Evolutionary conservation across 1,140 invertebrate species (phyloP), one percentile per base, ranked within the genome.

Genomic region (Drosophila nannoptera): DNA sequence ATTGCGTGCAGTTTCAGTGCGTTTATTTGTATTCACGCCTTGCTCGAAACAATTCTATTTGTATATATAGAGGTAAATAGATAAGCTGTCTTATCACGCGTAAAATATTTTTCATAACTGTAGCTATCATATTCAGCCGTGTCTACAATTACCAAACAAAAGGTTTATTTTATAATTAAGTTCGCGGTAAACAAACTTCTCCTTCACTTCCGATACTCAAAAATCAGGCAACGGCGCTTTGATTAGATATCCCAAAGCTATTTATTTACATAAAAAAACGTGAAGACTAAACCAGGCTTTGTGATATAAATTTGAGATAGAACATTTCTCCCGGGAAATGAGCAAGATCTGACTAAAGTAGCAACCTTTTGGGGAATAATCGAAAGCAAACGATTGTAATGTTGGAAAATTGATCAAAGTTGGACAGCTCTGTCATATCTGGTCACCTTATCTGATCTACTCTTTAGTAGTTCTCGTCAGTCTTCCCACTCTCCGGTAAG

Each of bases 401-500:
- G 22, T 22, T 22, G 22, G 22, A 22, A 22, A 22, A 22, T 3
- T 22, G 1, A 3, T 3, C 22, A 3, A 22, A 22, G 22, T 2
- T 22, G 1, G 22, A 3, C 22, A 22, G 22, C 22, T 22, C 22
- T 22, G 1, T 22, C 3, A 22, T 1, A 22, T 2, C 1, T 22
- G 22, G 1, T 22, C 22, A 3, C 1, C 22, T 22, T 22, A 22
- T 22, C 22, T 22, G 22, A 2, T 22, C 22, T 22, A 22, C 22
- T 22, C 22, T 22, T 22, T 22, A 3, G 36, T 16, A 54, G 9
- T 42, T 54, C 22, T 40, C 22, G 6, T 40, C 40, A 40, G 35
- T 40, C 40, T 31, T 42, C 36, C 22, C 16, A 54, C 40, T 54
- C 52, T n/a, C 22, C 22, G 52, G 40, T 53, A 52, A 52, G 49